phyloP scores from a whole-genome alignment of 2,888 invertebrate genomes.

The Lasioglossum villosulum region DNA sequence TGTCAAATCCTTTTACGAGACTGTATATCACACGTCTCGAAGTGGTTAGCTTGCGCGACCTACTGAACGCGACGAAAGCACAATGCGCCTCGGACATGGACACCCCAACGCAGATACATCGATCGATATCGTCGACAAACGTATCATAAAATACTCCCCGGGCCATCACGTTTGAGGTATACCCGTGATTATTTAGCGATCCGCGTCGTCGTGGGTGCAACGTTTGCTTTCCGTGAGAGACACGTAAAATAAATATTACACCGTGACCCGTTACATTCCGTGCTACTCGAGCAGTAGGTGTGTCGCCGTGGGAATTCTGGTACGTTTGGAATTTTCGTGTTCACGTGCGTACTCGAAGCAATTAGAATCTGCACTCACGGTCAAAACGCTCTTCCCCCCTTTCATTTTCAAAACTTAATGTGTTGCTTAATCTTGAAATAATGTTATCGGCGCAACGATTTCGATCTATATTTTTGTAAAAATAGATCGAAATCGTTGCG shows the following conservation, averaged over 20 bases:
- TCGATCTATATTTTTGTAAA: too few species aligned
- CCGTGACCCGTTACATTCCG: not conserved
- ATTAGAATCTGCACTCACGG: not conserved
- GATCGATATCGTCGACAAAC: constrained; percentile 29
- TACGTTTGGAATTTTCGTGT: not conserved
- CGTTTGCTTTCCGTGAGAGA: not conserved
- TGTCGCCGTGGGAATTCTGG: not conserved
- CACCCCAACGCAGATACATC: constrained; percentile 8
- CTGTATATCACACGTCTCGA: constrained; percentile 50
- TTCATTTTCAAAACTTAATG: not conserved
- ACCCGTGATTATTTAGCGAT: constrained; percentile 3
- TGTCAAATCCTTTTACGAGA: constrained; percentile 60
- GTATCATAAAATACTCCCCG: constrained; percentile 29
- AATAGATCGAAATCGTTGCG: too few species aligned
- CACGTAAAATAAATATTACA: constrained; percentile 4
- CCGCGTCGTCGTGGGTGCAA: not conserved
- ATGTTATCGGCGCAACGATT: too few species aligned
- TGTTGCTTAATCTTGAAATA: too few species aligned
- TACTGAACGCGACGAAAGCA: constrained; percentile 35
- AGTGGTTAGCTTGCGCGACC: constrained; percentile 14
- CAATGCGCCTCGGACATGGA: constrained; percentile 13
- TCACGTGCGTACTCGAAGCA: not conserved
- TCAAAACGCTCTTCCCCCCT: too few species aligned
- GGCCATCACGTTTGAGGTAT: constrained; percentile 4
- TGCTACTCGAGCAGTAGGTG: not conserved